Evolutionary conservation across 2,888 invertebrate species (phyloP).

Genomic region (Theretra japonica): DNA sequence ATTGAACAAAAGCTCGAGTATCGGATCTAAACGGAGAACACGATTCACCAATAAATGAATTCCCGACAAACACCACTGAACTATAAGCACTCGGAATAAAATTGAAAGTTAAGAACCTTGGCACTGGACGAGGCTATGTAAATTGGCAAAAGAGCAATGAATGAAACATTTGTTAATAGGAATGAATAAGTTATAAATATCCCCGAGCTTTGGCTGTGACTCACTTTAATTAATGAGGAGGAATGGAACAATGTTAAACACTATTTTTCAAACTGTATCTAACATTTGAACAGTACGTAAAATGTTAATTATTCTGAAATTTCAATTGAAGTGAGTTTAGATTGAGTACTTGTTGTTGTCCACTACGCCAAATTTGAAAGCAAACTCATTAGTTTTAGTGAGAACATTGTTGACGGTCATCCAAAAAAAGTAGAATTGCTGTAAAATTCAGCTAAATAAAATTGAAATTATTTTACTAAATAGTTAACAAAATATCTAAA

Average conservation of each 20-base stretch:
- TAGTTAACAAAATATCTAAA: no score
- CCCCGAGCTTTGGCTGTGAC: neutral
- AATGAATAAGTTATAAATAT: conserved; percentile 15
- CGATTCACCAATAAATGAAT: neutral
- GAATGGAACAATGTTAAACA: neutral
- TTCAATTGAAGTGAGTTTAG: no score
- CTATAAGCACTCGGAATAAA: conserved; percentile 11
- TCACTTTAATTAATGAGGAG: conserved; percentile 10
- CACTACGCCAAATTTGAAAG: neutral
- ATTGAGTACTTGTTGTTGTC: neutral
- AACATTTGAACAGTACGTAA: neutral
- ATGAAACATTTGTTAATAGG: conserved; percentile 20
- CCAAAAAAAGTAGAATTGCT: no score
- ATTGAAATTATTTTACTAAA: no score
- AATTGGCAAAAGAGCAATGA: conserved; percentile 22
- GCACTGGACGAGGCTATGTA: conserved; percentile 10
- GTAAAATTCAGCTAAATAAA: no score
- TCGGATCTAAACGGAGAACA: conserved; percentile 5
- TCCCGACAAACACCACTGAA: neutral
- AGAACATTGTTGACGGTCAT: no score
- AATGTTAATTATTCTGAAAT: neutral
- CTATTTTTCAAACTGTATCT: neutral
- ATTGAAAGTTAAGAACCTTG: conserved; percentile 21
- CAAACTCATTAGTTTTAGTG: no score
- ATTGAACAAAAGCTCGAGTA: neutral